phyloP scores from a whole-genome alignment of 2,888 invertebrate genomes.

The Hypercompe scribonia region DNA sequence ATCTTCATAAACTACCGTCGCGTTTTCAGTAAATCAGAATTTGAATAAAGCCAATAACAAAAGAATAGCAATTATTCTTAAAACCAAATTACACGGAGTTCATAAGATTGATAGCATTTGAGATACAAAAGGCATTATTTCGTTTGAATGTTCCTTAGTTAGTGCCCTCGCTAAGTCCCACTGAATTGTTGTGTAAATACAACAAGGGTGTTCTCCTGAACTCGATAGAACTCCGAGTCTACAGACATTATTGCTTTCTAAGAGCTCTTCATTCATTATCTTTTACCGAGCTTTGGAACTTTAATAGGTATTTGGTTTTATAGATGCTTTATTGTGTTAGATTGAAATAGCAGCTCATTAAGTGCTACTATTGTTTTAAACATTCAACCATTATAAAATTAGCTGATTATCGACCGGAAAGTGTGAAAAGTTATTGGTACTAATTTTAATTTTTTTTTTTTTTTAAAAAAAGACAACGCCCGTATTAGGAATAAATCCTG shows the following conservation, averaged over 20 bases:
- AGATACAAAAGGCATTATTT: constrained; percentile 58
- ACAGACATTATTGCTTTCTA: constrained; percentile 64
- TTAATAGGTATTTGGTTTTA: constrained; percentile 44
- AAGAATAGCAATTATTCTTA: constrained; percentile 22
- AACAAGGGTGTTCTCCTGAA: constrained; percentile 55
- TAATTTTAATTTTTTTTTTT: too few species aligned
- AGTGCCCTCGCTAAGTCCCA: constrained; percentile 47
- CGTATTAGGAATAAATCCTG: too few species aligned
- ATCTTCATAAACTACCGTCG: not conserved
- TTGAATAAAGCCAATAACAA: constrained; percentile 19
- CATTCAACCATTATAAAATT: not conserved
- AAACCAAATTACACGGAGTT: constrained; percentile 44
- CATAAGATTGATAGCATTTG: constrained; percentile 52
- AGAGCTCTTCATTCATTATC: constrained; percentile 65
- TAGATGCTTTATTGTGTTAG: not conserved
- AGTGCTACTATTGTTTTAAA: not conserved
- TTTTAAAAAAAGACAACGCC: too few species aligned
- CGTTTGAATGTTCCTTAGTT: constrained; percentile 52
- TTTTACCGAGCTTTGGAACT: constrained; percentile 39
- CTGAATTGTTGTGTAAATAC: constrained; percentile 67
- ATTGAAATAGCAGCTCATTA: not conserved
- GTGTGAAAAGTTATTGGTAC: not conserved
- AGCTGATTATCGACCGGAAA: not conserved
- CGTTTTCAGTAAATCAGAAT: not conserved
- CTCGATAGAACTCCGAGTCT: constrained; percentile 55